Evolutionary conservation across 1,140 invertebrate genomes (phyloP).

Genomic region (Lasaia peninsularis): DNA sequence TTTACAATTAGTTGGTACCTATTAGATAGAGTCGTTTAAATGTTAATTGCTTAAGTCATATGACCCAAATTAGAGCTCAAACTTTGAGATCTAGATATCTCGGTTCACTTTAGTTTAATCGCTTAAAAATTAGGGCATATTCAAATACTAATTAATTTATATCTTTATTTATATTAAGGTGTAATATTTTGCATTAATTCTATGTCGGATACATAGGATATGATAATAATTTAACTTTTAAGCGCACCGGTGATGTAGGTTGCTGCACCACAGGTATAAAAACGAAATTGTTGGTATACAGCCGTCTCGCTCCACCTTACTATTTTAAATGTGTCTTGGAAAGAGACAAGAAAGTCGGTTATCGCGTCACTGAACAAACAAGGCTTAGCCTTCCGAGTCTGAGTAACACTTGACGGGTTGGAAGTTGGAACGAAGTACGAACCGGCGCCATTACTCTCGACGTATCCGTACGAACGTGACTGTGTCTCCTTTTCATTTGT

Average conservation of each 20-base stretch:
- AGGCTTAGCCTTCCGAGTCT: constrained; percentile 66
- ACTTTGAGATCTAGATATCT: background rate
- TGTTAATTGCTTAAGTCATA: too few relatives aligned
- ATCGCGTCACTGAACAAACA: constrained; percentile 68
- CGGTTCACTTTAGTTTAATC: background rate
- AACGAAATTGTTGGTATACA: constrained; percentile 29
- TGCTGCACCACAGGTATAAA: constrained; percentile 63
- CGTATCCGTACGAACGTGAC: constrained; percentile 67
- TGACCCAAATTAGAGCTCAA: too few relatives aligned
- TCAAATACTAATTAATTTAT: background rate
- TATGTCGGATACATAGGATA: constrained; percentile 50
- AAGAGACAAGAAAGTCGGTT: constrained; percentile 34
- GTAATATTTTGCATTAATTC: constrained; percentile 57
- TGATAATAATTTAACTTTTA: constrained; percentile 52
- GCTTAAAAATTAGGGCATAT: background rate
- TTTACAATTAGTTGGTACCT: too few relatives aligned
- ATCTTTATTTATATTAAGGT: constrained; percentile 17
- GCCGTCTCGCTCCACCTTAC: constrained; percentile 32
- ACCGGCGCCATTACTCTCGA: constrained; percentile 65
- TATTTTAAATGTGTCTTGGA: constrained; percentile 10
- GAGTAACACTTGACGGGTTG: constrained; percentile 57
- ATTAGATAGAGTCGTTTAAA: too few relatives aligned
- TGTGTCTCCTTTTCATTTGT: constrained; percentile 65
- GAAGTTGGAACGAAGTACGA: constrained; percentile 44
- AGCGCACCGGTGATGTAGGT: constrained; percentile 67